Evolutionary conservation across 2,888 invertebrate genomes (phyloP).

Genomic region (Epirrhoe alternata): DNA sequence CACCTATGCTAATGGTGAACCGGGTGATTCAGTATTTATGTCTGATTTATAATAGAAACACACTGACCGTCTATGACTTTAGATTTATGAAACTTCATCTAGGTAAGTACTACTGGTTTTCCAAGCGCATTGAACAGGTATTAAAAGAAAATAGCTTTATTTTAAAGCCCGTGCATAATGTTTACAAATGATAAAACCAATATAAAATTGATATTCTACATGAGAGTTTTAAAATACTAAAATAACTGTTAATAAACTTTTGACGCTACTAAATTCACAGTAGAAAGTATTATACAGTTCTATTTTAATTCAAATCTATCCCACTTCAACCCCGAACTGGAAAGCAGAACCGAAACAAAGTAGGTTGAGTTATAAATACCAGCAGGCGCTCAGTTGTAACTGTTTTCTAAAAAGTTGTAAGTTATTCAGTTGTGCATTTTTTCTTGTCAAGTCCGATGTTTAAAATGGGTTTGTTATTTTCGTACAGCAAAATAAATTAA

Average conservation of each 20-base stretch:
- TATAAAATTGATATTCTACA: no score
- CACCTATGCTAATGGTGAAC: no score
- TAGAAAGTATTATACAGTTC: neutral
- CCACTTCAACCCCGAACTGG: constrained; percentile 1
- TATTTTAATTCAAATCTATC: constrained; percentile 1
- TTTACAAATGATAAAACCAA: no score
- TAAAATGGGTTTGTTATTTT: neutral
- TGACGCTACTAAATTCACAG: neutral
- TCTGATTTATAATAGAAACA: no score
- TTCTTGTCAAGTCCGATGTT: neutral
- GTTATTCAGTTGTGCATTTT: neutral
- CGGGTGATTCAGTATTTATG: no score
- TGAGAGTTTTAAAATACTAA: no score
- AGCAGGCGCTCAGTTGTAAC: neutral
- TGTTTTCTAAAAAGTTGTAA: neutral
- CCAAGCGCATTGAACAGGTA: no score
- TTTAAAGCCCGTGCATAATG: no score
- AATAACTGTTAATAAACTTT: neutral
- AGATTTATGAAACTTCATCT: no score
- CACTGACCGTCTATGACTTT: no score
- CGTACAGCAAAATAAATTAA: neutral
- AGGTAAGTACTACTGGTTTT: no score
- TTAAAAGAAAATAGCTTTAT: no score
- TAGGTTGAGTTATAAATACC: neutral
- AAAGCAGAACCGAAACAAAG: neutral